Evolutionary conservation across 2,888 invertebrate genomes (phyloP).

Genomic region (Drosophila paramelanica): DNA sequence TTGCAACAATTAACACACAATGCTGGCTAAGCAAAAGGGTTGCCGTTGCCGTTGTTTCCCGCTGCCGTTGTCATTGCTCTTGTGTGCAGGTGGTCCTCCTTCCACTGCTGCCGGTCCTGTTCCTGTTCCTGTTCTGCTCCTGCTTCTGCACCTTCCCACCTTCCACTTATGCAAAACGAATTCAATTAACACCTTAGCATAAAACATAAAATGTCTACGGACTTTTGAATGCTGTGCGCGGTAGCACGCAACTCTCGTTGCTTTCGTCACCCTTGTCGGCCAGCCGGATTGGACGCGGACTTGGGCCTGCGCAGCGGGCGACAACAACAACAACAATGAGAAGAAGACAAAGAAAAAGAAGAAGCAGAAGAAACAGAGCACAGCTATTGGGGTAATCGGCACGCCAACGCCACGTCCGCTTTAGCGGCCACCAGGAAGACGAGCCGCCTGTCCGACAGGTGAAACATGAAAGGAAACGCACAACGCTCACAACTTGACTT

Average conservation of each 20-base stretch:
- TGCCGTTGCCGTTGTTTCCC: constrained; percentile 13
- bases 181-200: constrained; percentile 85
- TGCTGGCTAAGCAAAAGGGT: constrained; percentile 56
- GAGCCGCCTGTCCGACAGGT: constrained; percentile 63
- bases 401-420: constrained; percentile 62
- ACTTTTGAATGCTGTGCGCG: constrained; percentile 32
- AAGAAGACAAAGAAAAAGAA: background rate
- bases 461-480: constrained; percentile 78
- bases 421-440: constrained; percentile 45
- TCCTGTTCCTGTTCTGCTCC: constrained; percentile 5
- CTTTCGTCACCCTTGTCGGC: constrained; percentile 65
- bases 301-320: constrained; percentile 57
- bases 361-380: background rate
- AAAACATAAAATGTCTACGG: constrained; percentile 58
- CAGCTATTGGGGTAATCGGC: constrained; percentile 60
- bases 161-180: constrained; percentile 84
- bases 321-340: constrained; percentile 21
- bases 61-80: constrained; percentile 6
- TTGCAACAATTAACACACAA: constrained; percentile 78
- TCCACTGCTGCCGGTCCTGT: constrained; percentile 3
- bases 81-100: constrained; percentile 69
- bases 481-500: too few relatives aligned
- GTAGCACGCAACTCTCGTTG: constrained; percentile 65
- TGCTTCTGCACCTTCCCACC: background rate
- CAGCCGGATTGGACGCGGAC: constrained; percentile 9